These are phyloP conservation scores for Drosophila sproati DNA, from an alignment of 1,140 invertebrate species.

Conservation along the genomic window DNA sequence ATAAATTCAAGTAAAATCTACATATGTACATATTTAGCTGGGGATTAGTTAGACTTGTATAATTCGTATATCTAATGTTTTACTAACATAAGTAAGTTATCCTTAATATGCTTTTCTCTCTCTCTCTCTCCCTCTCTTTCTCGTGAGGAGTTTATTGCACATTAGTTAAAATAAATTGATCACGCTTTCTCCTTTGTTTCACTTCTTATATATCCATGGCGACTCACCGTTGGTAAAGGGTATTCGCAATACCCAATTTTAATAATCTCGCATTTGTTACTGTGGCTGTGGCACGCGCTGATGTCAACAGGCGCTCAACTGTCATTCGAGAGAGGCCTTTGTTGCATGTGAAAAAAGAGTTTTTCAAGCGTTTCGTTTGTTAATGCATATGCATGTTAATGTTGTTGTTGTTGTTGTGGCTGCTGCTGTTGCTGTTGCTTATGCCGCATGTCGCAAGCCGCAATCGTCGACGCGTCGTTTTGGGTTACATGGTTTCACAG, in stretches of 20 bases:
- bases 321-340: constrained; percentile 56
- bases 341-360: constrained; percentile 35
- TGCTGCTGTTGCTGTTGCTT: neutral
- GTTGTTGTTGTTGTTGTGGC: neutral
- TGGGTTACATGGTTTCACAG: constrained; percentile 49
- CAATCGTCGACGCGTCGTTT: constrained; percentile 28
- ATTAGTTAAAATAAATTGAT: no score
- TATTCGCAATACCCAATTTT: constrained; percentile 4
- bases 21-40: neutral
- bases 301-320: constrained; percentile 57
- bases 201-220: no score
- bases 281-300: constrained; percentile 69
- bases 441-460: constrained; percentile 63
- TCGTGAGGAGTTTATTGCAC: neutral
- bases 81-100: no score
- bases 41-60: neutral
- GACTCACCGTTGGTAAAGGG: neutral
- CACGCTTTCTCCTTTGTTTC: neutral
- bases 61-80: no score
- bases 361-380: constrained; percentile 40
- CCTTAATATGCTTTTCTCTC: neutral
- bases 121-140: neutral
- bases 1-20: constrained; percentile 2
- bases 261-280: constrained; percentile 28
- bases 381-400: constrained; percentile 5